These are phyloP conservation scores for Copsychus sechellarum DNA, from an alignment of 2,113 vertebrate genomes.

Conservation along the genomic window DNA sequence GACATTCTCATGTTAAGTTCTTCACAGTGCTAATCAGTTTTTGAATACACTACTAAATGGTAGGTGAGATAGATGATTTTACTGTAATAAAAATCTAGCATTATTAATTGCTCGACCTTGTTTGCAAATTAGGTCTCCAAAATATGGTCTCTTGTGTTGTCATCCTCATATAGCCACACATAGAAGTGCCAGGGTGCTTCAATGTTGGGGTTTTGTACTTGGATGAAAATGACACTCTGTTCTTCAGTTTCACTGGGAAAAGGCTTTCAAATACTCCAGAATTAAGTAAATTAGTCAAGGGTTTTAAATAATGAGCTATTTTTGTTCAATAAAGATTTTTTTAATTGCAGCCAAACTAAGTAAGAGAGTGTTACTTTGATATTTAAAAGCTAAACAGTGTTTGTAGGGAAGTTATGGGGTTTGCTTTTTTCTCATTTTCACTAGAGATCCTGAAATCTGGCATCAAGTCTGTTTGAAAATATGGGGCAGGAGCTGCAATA, in stretches of 20 bases:
- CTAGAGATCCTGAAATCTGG: slow-evolving; percentile 97
- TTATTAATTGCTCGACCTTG: not conserved
- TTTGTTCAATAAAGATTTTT: not conserved
- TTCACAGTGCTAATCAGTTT: not conserved
- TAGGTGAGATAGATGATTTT: not conserved
- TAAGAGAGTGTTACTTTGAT: not conserved
- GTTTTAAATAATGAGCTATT: not conserved
- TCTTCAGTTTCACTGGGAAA: not conserved
- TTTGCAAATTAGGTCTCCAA: not conserved
- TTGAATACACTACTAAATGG: not conserved
- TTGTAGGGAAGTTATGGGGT: not conserved
- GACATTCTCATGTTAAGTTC: not conserved
- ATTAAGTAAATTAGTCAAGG: not conserved
- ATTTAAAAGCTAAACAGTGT: not conserved
- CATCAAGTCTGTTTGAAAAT: slow-evolving; percentile 90
- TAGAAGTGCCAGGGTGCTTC: not conserved
- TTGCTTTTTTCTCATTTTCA: slow-evolving; percentile 55
- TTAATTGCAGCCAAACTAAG: not conserved
- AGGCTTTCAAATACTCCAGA: not conserved
- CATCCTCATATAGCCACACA: not conserved
- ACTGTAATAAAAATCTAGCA: not conserved
- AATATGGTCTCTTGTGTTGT: not conserved
- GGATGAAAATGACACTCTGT: not conserved
- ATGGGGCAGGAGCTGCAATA: slow-evolving; percentile 93
- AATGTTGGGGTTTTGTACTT: not conserved